Evolutionary conservation across 2,113 vertebrate genomes (phyloP), one percentile per base, ranked within the genome.

Genomic region (Rhinolophus sinicus): DNA sequence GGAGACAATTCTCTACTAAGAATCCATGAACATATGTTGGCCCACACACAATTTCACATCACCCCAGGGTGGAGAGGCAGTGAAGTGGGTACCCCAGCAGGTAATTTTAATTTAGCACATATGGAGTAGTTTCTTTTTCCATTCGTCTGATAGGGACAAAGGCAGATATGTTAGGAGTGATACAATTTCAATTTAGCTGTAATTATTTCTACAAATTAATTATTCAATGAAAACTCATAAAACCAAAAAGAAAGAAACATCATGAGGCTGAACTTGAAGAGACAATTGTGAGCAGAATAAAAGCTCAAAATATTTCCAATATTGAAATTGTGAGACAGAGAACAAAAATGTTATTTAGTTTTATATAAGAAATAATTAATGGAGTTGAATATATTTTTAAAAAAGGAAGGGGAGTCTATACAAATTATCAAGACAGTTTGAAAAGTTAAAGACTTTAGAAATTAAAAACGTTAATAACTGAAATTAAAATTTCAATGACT

Each of bases 21-120:
- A 84, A 85, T 65, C 21, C 18, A 16, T 56, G 6, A 47, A 16
- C 13, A n/a, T 70, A 58, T 12, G 1, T 3, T n/a, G 47, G 7
- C 16, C 18, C 1, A 50, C 35, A 65, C 7, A 38, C 5, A 44
- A 54, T 64, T 65, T 44, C 15, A 54, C 19, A 54, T 15, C 19
- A 60, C 4, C 3, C 13, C 8, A 16, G 33, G 2, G 9, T 50
- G 0, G 8, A 14, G 33, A 60, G 16, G 19, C 12, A 2, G 18
- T 19, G 40, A 18, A 19, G 65, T 3, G 3, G 38, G 18, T 75
- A 28, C 80, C 62, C 47, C 24, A 38, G 18, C 5, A 64, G 33
- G 24, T 62, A 64, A 35, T 44, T 77, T 81, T 7, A 87, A 73
- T 44, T 73, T 73, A 81, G 3, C 4, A 73, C 10, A 47, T 73